Evolutionary conservation across 2,113 vertebrate genomes (phyloP), one percentile per base, ranked within the genome.

Genomic region (Lanius collurio): DNA sequence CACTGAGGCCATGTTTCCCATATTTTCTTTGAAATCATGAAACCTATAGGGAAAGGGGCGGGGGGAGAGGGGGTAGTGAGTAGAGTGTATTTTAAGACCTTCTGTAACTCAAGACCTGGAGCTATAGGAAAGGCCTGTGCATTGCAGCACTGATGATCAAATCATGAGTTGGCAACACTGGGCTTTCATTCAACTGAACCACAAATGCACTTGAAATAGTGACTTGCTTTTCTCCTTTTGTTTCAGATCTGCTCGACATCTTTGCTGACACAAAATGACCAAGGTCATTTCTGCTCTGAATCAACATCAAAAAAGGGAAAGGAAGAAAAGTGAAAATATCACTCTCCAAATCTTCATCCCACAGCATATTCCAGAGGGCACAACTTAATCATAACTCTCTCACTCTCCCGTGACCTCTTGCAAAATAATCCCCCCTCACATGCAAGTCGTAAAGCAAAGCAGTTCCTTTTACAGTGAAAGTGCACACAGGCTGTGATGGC

Each of bases 331-430:
- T 70, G 92, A 93, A 92, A 69, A 42, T 92, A 92, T 93, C 91
- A 69, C 70, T 70, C 60, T 91, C 59, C 49, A 82, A 49, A 79
- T 93, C 93, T 96, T 83, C 37, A 92, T 49, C 87, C 70, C 65
- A 3, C 91, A 97, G 82, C 67, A 20, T 71, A 63, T 85, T 95
- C 81, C 79, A 91, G 82, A 79, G 88, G 64, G 49, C 71, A 96
- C 30, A 84, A 78, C 71, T 88, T 37, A 46, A 71, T 83, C 73
- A n/a, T 84, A 90, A 78, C 69, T 91, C n/a, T 83, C 59, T 93
- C 91, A 84, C 88, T 98, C 94, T 97, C 97, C 97, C 97, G 15
- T 97, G 96, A 98, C 97, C 90, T 96, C 90, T 92, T 81, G 41
- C 80, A 93, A 97, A 97, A 89, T 85, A 96, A 97, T 95, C 96